Evolutionary conservation across 2,888 invertebrate species (phyloP).

Genomic region (Thecocarcelia acutangulata): DNA sequence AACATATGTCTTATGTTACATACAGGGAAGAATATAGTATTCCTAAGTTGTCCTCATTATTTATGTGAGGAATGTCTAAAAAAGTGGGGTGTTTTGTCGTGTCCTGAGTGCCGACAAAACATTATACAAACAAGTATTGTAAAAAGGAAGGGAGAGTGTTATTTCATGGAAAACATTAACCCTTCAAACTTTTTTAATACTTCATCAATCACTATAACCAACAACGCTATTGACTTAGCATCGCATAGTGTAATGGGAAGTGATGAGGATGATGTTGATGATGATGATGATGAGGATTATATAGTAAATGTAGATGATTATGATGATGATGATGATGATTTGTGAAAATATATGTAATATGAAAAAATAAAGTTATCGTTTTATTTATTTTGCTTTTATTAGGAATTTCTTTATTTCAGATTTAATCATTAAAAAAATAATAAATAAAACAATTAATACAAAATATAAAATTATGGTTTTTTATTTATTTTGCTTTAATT

Average conservation of each 20-base stretch:
- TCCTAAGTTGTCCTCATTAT: background rate
- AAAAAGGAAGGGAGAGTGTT: no score
- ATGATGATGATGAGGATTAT: background rate
- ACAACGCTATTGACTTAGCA: background rate
- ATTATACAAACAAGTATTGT: background rate
- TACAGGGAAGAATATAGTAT: background rate
- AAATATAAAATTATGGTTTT: no score
- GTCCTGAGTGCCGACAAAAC: background rate
- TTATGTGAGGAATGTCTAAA: background rate
- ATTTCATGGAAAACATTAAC: background rate
- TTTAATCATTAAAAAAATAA: no score
- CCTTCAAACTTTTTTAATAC: background rate
- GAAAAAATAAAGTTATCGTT: background rate
- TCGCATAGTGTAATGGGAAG: slow-evolving; percentile 1
- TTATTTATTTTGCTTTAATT: no score
- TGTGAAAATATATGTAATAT: no score
- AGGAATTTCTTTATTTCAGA: background rate
- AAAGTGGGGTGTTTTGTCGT: background rate
- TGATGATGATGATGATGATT: no score
- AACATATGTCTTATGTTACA: background rate
- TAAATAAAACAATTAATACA: no score
- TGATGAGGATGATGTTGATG: background rate
- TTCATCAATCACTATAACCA: background rate
- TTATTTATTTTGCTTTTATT: background rate
- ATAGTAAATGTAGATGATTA: background rate